Evolutionary conservation across 30 jellyfish, hydroid and myxozoan genomes (phyloP).

Genomic region (Cassiopea andromeda): DNA sequence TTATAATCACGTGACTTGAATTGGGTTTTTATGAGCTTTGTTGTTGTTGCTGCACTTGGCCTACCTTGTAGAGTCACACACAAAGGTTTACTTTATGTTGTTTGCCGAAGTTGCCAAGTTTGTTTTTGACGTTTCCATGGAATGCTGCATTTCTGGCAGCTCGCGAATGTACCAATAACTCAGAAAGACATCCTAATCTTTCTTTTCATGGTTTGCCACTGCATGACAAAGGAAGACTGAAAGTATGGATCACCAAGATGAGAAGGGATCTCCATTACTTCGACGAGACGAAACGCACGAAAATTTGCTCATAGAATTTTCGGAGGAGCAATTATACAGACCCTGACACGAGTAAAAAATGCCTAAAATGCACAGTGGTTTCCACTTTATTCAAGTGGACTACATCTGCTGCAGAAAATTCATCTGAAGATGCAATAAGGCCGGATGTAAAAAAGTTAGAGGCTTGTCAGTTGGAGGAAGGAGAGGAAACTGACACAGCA

Average conservation of each 20-base stretch:
- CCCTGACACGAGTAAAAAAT: not conserved
- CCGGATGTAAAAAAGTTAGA: constrained; percentile 3
- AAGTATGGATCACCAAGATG: constrained; percentile 4
- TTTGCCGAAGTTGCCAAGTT: too few species aligned
- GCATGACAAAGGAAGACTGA: not conserved
- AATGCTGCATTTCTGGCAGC: too few species aligned
- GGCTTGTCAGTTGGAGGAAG: not conserved
- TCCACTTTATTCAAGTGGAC: constrained; percentile 10
- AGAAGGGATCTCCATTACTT: not conserved
- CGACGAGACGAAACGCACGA: not conserved
- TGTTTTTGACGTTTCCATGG: too few species aligned
- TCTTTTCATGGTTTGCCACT: constrained; percentile 4
- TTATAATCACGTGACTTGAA: too few species aligned
- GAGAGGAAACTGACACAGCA: constrained; percentile 8
- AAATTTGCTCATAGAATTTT: constrained; percentile 1
- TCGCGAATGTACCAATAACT: too few species aligned
- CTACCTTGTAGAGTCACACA: too few species aligned
- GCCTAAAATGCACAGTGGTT: constrained; percentile 2
- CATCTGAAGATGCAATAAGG: constrained; percentile 6
- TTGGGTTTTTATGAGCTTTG: too few species aligned
- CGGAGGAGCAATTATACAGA: not conserved
- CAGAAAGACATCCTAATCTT: too few species aligned
- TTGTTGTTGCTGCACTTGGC: too few species aligned
- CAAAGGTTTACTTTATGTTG: too few species aligned
- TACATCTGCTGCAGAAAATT: not conserved